Conservation (phyloP, 2,888 invertebrate genomes). For the Brachylomia viminalis region DNA sequence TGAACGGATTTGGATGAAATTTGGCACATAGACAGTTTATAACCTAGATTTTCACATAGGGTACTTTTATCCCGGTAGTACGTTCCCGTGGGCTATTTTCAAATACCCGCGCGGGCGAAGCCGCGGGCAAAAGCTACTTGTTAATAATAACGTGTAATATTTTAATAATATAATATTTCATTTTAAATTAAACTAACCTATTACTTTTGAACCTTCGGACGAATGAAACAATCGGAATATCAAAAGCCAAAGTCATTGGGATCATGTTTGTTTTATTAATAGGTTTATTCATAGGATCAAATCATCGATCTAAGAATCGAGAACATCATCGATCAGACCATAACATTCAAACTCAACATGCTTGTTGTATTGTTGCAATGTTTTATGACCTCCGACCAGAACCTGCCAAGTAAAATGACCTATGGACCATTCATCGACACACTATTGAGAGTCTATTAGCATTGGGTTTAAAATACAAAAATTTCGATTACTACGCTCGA, state of each 20-base stretch:
- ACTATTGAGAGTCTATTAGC: not conserved
- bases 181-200: not conserved
- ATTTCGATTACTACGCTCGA: no score
- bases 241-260: not conserved
- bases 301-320: no score
- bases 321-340: no score
- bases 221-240: not conserved
- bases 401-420: not conserved
- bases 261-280: not conserved
- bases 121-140: no score
- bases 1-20: no score
- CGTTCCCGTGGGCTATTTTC: no score
- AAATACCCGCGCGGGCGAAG: no score
- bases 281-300: not conserved
- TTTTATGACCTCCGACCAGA: not conserved
- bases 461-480: not conserved
- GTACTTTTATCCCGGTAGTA: no score
- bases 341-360: not conserved
- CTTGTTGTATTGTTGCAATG: no score
- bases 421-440: not conserved
- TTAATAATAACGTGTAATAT: slow-evolving; percentile 1
- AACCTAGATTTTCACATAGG: no score
- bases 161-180: not conserved
- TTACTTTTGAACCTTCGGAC: not conserved
- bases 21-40: no score